phyloP scores from a whole-genome alignment of 1,140 invertebrate species.

The Triops longicaudatus region DNA sequence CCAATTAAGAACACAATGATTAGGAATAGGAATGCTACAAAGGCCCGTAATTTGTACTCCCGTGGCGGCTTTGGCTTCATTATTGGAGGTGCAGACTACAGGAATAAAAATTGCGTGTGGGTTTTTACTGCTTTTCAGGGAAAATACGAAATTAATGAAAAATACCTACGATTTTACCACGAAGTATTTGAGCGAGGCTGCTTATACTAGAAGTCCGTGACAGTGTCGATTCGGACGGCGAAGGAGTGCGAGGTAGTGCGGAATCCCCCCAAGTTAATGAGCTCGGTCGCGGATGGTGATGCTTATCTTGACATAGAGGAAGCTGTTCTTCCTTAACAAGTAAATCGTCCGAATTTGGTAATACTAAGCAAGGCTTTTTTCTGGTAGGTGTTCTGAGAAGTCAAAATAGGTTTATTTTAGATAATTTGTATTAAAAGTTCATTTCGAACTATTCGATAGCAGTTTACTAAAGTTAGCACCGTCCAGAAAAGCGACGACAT shows the following conservation, averaged over 20 bases:
- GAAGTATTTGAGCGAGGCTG: not conserved
- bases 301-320: not conserved
- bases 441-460: not conserved
- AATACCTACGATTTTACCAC: not conserved
- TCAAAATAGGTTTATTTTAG: not conserved
- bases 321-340: not conserved
- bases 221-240: not conserved
- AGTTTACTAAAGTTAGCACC: too few relatives aligned
- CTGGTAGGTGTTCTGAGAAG: not conserved
- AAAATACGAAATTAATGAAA: not conserved
- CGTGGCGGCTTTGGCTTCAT: conserved; percentile 50
- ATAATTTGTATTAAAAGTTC: not conserved
- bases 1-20: conserved; percentile 68
- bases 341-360: not conserved
- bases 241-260: not conserved
- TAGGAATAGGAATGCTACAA: conserved; percentile 69
- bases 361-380: conserved; percentile 10
- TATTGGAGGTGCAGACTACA: conserved; percentile 45
- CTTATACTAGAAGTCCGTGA: not conserved
- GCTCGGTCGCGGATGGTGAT: not conserved
- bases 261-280: conserved; percentile 6
- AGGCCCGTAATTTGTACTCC: conserved; percentile 59
- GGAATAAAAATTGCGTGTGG: conserved; percentile 23
- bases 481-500: too few relatives aligned
- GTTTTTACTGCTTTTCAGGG: not conserved